phyloP scores from a whole-genome alignment of 2,113 vertebrate species.

The Micromys minutus region DNA sequence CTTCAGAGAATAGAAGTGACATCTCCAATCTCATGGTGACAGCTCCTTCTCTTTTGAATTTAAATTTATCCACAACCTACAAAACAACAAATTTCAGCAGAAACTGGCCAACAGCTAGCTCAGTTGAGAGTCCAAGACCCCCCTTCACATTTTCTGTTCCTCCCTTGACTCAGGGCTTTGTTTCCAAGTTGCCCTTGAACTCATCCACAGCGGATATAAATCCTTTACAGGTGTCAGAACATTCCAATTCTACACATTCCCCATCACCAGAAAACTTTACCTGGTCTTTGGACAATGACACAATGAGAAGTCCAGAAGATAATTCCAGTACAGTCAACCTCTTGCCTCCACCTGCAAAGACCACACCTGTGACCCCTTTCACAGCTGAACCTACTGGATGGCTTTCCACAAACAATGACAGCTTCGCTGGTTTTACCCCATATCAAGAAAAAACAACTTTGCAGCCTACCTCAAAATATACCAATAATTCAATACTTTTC shows the following conservation, averaged over 20 bases:
- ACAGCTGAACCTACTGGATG: neutral
- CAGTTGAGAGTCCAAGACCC: neutral
- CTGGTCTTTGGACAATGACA: neutral
- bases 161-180: neutral
- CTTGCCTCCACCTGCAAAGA: fast-evolving
- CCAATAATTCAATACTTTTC: slow-evolving; percentile 58
- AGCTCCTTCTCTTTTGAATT: neutral
- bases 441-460: slow-evolving; percentile 61
- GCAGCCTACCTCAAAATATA: slow-evolving; percentile 71
- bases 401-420: neutral
- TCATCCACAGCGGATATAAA: slow-evolving; percentile 4
- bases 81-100: neutral
- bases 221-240: neutral
- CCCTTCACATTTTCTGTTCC: neutral
- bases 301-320: neutral
- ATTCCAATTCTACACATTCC: neutral
- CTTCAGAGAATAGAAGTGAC: neutral
- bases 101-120: neutral
- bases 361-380: neutral
- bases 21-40: neutral
- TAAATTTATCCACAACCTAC: neutral
- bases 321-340: neutral
- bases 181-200: slow-evolving; percentile 58
- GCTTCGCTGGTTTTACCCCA: neutral
- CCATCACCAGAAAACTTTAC: neutral